phyloP scores from a whole-genome alignment of 2,888 invertebrate species.

The Drosophila barbarae region DNA sequence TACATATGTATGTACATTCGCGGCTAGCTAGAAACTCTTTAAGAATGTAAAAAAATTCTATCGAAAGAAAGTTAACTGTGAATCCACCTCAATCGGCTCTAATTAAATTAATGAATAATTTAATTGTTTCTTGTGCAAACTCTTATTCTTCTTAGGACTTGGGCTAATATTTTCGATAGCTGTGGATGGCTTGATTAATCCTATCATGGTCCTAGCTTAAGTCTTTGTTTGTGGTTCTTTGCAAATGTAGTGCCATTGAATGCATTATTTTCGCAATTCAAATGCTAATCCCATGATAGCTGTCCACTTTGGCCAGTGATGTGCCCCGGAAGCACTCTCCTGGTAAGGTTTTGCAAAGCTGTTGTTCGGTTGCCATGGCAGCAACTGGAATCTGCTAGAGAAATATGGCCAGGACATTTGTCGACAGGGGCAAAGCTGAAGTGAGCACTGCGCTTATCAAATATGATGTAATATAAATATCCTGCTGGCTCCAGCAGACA shows the following conservation, averaged over 20 bases:
- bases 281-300: conserved; percentile 14
- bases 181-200: conserved; percentile 30
- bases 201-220: conserved; percentile 16
- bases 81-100: background rate
- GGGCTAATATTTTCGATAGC: background rate
- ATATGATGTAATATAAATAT: conserved; percentile 56
- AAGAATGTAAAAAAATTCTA: no score
- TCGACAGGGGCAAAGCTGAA: conserved; percentile 28
- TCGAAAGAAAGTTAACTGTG: background rate
- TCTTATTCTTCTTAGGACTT: no score
- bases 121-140: background rate
- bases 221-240: conserved; percentile 25
- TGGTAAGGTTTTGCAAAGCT: background rate
- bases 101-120: background rate
- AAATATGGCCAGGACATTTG: conserved; percentile 55
- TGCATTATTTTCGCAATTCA: conserved; percentile 33
- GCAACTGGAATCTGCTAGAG: conserved; percentile 17
- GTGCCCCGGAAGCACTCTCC: background rate
- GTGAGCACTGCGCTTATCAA: conserved; percentile 56
- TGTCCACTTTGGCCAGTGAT: background rate
- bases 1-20: no score
- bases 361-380: conserved; percentile 21
- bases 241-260: conserved; percentile 35
- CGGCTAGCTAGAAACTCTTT: no score
- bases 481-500: conserved; percentile 47